Evolutionary conservation across 2,797 vertebrate genomes (phyloP).

Genomic region (Peromyscus nudipes): DNA sequence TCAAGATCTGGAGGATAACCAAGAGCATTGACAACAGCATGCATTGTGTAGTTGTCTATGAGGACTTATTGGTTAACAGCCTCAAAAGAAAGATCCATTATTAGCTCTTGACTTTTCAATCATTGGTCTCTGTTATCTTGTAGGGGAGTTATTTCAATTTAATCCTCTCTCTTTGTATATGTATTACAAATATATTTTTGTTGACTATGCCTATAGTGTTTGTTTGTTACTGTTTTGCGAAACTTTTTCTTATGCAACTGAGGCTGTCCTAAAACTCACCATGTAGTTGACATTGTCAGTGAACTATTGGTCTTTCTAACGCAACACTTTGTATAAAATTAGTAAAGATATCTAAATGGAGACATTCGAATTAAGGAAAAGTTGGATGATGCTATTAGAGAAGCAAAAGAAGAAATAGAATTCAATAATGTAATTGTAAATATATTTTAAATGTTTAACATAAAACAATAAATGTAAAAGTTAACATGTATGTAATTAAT

Average conservation of each 20-base stretch:
- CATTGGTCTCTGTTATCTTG: not conserved
- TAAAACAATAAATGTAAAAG: not conserved
- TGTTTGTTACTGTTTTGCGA: not conserved
- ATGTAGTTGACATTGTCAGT: not conserved
- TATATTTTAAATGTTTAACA: constrained; percentile 46
- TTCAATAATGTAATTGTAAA: not conserved
- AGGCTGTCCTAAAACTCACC: not conserved
- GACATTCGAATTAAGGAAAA: not conserved
- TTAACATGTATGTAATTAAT: not conserved
- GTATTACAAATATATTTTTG: not conserved
- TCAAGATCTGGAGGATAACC: not conserved
- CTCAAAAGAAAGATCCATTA: not conserved
- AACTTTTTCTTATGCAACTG: not conserved
- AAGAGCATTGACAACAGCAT: not conserved
- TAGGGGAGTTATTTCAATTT: not conserved
- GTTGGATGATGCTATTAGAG: not conserved
- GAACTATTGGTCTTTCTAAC: not conserved
- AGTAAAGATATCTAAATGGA: not conserved
- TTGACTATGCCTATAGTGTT: not conserved
- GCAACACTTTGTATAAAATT: not conserved
- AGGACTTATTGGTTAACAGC: not conserved
- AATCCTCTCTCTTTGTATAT: not conserved
- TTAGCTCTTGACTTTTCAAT: not conserved
- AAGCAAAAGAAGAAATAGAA: not conserved
- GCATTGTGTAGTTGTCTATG: not conserved